Evolutionary conservation across 2,888 invertebrate species (phyloP).

Genomic region (Lepas anatifera): DNA sequence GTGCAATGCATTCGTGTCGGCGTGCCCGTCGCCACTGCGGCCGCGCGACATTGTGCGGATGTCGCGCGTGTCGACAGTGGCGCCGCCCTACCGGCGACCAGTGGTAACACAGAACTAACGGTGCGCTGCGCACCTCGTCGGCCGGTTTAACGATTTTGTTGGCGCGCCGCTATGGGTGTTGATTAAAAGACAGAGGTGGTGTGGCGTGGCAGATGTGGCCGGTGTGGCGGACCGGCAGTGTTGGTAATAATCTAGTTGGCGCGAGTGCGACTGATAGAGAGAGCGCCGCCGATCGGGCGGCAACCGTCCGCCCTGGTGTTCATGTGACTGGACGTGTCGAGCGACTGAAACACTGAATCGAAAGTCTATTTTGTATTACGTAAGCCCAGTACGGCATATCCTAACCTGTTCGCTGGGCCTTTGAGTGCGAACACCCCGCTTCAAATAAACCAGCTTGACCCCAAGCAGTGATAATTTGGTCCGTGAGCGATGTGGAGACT

Average conservation of each 20-base stretch:
- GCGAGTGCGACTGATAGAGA: background rate
- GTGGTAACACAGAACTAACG: background rate
- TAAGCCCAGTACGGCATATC: background rate
- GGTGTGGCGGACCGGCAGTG: no score
- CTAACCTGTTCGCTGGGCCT: background rate
- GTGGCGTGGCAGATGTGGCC: no score
- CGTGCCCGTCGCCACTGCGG: background rate
- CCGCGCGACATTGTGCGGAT: background rate
- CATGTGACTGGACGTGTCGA: background rate
- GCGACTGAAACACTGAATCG: background rate
- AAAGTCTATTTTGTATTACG: slow-evolving; percentile 1
- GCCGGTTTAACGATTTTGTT: background rate
- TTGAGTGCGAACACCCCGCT: background rate
- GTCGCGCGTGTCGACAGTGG: no score
- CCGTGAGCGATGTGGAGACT: no score
- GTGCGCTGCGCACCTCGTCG: background rate
- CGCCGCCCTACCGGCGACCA: background rate
- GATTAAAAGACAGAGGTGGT: background rate
- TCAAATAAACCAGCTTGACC: slow-evolving; percentile 4
- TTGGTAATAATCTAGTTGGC: no score
- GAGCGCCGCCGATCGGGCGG: background rate
- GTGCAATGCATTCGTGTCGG: no score
- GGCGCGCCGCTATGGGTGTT: background rate
- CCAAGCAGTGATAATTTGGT: no score
- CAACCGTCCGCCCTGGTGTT: background rate